Percentiles rank a stretch among this genome's conserved stretches.
These are phyloP conservation scores for Euwallacea fornicatus DNA, from an alignment of 1,140 invertebrate genomes.

Conservation along the genomic window DNA sequence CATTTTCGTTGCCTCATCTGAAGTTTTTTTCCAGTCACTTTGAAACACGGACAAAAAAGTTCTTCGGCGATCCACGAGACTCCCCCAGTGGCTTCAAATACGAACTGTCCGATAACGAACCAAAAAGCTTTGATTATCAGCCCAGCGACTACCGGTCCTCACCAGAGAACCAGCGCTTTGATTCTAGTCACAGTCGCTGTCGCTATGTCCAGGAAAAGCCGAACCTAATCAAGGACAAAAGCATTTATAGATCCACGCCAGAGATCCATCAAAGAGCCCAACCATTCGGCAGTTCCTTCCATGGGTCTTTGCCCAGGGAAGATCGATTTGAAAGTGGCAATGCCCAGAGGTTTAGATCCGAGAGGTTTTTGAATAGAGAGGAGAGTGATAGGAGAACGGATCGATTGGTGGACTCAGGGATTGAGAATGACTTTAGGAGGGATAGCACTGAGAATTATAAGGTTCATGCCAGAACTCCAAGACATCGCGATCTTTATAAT, in stretches of 20 bases:
- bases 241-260: conserved; percentile 61
- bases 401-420: conserved; percentile 72
- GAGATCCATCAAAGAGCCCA: conserved; percentile 56
- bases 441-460: conserved; percentile 62
- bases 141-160: conserved; percentile 60
- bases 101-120: conserved; percentile 60
- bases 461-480: conserved; percentile 16
- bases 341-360: conserved; percentile 53
- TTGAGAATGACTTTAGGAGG: conserved; percentile 74
- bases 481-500: conserved; percentile 49
- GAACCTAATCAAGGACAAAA: conserved; percentile 55
- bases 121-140: conserved; percentile 65
- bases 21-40: conserved; percentile 51
- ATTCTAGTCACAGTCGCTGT: conserved; percentile 56
- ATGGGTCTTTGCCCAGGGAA: conserved; percentile 58
- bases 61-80: conserved; percentile 52
- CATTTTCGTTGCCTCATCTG: not conserved
- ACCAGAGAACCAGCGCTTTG: conserved; percentile 59
- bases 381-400: conserved; percentile 57
- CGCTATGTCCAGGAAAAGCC: conserved; percentile 52
- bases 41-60: conserved; percentile 57
- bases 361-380: conserved; percentile 56
- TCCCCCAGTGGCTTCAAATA: not conserved
- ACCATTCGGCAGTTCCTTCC: conserved; percentile 51
- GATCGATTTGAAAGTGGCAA: conserved; percentile 49